phyloP scores from a whole-genome alignment of 2,888 invertebrate genomes.

The Leistus spinibarbis region DNA sequence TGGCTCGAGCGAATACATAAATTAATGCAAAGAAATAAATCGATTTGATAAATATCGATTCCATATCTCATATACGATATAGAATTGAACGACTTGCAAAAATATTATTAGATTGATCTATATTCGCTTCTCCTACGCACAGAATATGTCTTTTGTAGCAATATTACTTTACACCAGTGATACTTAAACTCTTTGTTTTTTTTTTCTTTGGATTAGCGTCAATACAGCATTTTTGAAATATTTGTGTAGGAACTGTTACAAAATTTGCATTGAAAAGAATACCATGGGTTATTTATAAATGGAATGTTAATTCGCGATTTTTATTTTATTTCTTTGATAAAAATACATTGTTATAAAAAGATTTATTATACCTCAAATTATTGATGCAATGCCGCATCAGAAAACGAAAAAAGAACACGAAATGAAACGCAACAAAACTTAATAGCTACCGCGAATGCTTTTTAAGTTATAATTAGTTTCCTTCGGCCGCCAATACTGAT shows the following conservation, averaged over 20 bases:
- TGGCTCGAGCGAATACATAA: neutral
- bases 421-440: neutral
- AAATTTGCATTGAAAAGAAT: neutral
- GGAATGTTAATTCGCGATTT: neutral
- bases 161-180: neutral
- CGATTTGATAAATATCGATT: neutral
- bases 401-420: slow-evolving; percentile 9
- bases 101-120: neutral
- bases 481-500: slow-evolving; percentile 19
- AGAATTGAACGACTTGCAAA: neutral
- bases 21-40: neutral
- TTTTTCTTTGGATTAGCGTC: neutral
- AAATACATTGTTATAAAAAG: neutral
- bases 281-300: neutral
- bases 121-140: neutral
- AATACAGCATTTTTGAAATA: neutral
- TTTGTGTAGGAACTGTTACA: neutral
- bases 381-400: slow-evolving; percentile 19
- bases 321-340: neutral
- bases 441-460: slow-evolving; percentile 33
- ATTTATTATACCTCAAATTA: slow-evolving; percentile 29
- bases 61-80: neutral
- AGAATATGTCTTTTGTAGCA: neutral
- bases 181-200: too few relatives aligned
- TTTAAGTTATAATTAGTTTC: slow-evolving; percentile 33